Percentiles rank a stretch among this genome's conserved stretches.
phyloP scores from a whole-genome alignment of 2,888 invertebrate genomes.

The Ischnus inquisitorius region DNA sequence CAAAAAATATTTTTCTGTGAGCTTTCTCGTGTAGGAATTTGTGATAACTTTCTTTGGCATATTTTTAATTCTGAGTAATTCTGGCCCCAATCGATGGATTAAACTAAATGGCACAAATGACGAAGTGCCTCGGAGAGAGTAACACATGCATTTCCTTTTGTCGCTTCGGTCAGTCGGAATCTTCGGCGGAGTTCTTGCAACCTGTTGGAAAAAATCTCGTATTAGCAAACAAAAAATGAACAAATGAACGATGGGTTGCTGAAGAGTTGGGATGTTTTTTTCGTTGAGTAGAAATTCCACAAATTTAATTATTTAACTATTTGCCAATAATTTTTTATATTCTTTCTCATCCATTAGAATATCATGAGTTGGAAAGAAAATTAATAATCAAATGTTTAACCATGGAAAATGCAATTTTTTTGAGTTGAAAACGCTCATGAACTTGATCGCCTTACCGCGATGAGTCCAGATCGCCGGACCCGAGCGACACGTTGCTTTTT shows the following conservation, averaged over 20 bases:
- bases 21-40: not conserved
- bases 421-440: not conserved
- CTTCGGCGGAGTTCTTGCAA: conserved; percentile 30
- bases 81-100: not conserved
- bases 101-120: not conserved
- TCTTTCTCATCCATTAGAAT: not conserved
- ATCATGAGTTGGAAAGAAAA: too few relatives aligned
- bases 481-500: not conserved
- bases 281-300: not conserved
- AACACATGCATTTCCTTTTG: not conserved
- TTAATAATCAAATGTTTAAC: too few relatives aligned
- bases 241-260: not conserved
- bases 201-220: conserved; percentile 13
- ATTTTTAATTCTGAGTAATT: not conserved
- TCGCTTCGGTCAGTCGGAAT: conserved; percentile 41
- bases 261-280: not conserved
- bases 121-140: conserved; percentile 21
- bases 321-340: too few relatives aligned
- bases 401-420: too few relatives aligned
- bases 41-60: not conserved
- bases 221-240: not conserved
- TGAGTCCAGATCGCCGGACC: conserved; percentile 46
- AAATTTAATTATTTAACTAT: not conserved
- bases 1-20: not conserved
- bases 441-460: conserved; percentile 39